A percentile compares a stretch with the other conserved stretches of the same genome.
These are phyloP conservation scores for Petrosia ficiformis DNA, from an alignment of 37 sponge, comb jelly and placozoan species.

Conservation along the genomic window DNA sequence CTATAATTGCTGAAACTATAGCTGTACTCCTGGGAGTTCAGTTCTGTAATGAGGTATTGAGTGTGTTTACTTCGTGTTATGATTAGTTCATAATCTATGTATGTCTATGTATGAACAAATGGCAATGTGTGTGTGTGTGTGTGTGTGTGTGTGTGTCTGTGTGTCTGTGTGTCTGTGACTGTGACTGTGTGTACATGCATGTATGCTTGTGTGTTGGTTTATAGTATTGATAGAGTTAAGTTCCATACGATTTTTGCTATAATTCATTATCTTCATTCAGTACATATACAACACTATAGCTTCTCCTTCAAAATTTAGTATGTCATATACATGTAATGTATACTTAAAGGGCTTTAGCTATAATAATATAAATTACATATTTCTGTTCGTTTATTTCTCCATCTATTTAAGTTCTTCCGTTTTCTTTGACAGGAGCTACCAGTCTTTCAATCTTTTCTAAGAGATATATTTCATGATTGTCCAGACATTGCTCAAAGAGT, in stretches of 20 bases:
- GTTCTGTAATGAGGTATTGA: slow-evolving; percentile 48
- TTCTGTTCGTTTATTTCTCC: no score
- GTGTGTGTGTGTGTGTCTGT: slow-evolving; percentile 25
- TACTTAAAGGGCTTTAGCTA: no score
- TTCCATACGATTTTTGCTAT: no score
- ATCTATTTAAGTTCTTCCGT: no score
- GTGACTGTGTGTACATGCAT: slow-evolving; percentile 12
- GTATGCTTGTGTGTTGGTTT: slow-evolving; percentile 4
- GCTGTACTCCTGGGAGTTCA: slow-evolving; percentile 31
- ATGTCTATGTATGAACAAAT: background rate
- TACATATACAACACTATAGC: no score
- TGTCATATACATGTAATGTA: no score
- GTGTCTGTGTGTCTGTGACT: slow-evolving; percentile 22
- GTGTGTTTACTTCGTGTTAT: no score
- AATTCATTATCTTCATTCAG: no score
- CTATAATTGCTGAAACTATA: slow-evolving; percentile 49
- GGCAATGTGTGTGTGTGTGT: slow-evolving; percentile 26
- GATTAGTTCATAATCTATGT: no score
- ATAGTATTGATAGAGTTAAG: no score
- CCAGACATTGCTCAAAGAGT: slow-evolving; percentile 5
- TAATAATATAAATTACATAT: no score
- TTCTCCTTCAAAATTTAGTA: no score
- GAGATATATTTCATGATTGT: slow-evolving; percentile 57
- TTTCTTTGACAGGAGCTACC: slow-evolving; percentile 44
- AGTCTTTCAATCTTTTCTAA: slow-evolving; percentile 66